Conservation (phyloP, 2,888 invertebrate genomes). For the Dascillus cervinus region DNA sequence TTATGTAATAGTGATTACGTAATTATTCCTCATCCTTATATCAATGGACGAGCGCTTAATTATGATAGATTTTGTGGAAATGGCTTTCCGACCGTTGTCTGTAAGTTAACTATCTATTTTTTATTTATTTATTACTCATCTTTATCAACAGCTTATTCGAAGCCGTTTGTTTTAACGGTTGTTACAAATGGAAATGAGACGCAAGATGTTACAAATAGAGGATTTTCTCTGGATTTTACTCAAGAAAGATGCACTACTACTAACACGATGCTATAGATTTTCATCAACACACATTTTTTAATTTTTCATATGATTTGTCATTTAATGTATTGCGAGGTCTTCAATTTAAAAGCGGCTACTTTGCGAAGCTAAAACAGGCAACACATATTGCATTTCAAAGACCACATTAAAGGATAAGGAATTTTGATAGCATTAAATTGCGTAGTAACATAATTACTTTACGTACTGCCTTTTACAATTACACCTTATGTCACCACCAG, state of each 20-base stretch:
- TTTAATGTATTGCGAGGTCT: too few species aligned
- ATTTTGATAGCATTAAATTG: too few species aligned
- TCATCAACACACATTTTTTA: too few species aligned
- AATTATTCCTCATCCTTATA: slow-evolving; percentile 60
- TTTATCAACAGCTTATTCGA: slow-evolving; percentile 47
- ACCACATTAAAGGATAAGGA: too few species aligned
- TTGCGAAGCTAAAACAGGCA: too few species aligned
- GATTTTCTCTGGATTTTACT: slow-evolving; percentile 64
- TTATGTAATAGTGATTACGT: slow-evolving; percentile 66
- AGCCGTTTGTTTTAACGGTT: slow-evolving; percentile 68
- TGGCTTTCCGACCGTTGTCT: slow-evolving; percentile 57
- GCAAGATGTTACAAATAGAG: slow-evolving; percentile 61
- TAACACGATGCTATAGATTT: too few species aligned
- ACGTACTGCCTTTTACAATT: too few species aligned
- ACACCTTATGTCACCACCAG: too few species aligned
- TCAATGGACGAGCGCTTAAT: slow-evolving; percentile 39
- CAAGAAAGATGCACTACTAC: slow-evolving; percentile 52
- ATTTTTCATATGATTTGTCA: too few species aligned
- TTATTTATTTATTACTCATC: not conserved
- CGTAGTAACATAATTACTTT: too few species aligned
- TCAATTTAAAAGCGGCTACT: too few species aligned
- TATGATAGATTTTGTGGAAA: slow-evolving; percentile 72
- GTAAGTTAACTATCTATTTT: slow-evolving; percentile 40
- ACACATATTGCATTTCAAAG: too few species aligned
- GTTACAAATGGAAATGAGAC: slow-evolving; percentile 49